Conservation (phyloP, 2,113 vertebrate genomes). For the Triplophysa siluroides region DNA sequence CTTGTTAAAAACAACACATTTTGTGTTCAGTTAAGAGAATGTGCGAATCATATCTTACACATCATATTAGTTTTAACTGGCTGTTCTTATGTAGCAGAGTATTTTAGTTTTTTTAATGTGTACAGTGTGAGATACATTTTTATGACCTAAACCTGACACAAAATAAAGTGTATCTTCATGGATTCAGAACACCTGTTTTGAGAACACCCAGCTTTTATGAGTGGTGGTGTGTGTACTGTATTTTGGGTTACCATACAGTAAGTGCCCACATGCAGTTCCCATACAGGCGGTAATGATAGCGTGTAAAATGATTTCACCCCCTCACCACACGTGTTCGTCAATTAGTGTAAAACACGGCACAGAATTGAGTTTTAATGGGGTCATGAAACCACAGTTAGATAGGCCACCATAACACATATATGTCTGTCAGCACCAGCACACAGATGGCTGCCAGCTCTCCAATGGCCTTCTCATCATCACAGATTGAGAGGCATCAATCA, state of each 20-base stretch:
- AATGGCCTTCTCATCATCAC: constrained; percentile 20
- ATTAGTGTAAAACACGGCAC: constrained; percentile 45
- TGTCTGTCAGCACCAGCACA: constrained; percentile 35
- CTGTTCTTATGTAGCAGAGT: too few relatives aligned
- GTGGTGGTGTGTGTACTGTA: neutral
- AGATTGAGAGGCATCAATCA: constrained; percentile 18
- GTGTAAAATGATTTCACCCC: constrained; percentile 41
- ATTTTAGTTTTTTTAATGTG: too few relatives aligned
- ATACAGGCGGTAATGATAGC: neutral
- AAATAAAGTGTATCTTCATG: neutral
- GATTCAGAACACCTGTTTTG: neutral
- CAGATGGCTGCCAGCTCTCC: constrained; percentile 35
- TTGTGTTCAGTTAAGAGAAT: too few relatives aligned
- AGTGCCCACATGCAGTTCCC: neutral
- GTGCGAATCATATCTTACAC: too few relatives aligned
- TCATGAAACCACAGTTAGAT: constrained; percentile 56
- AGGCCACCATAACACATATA: neutral
- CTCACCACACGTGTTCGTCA: constrained; percentile 40
- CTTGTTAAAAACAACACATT: too few relatives aligned
- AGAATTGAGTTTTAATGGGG: constrained; percentile 51
- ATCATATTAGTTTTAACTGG: too few relatives aligned
- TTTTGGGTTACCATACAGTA: neutral
- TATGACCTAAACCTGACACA: neutral
- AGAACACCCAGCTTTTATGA: neutral
- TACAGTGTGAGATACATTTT: too few relatives aligned